Evolutionary conservation across 64 coral and sea anemone genomes (phyloP), one percentile per base, ranked within the genome.

Genomic region (Montipora sp.): DNA sequence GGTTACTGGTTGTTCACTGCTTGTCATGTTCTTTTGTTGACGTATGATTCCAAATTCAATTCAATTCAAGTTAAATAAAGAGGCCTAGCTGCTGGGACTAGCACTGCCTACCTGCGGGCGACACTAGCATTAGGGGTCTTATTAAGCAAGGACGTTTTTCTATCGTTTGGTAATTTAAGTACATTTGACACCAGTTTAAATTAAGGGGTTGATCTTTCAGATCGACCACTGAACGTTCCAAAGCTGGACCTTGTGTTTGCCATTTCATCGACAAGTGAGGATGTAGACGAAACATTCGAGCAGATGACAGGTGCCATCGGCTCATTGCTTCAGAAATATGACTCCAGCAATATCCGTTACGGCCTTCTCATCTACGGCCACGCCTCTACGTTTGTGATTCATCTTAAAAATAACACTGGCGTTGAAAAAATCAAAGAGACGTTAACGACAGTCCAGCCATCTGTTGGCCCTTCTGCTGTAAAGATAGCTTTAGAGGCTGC

Each of bases 291-390:
- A 83, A 92, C 90, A 59, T 98, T 94, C 36, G 48, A 91, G 72
- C 73, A 92, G 5, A 94, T 92, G 78, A 94, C 90, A 27, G 72
- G 81, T 48, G 47, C 92, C 44, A 77, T 94, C 3, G 82, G 81
- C 18, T 94, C 95, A 15, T 81, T 98, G n/a, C 90, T 98, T 47
- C 89, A 98, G 65, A 84, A 80, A 82, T 98, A 98, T 78, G 95
- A 93, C 23, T 92, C 94, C 15, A 90, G 89, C 48, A 89, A 83
- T 48, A 81, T 98, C 73, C 89, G 92, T 3, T 94, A 91, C 10
- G 91, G 73, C 15, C 73, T 98, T 24, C 90, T 98, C 78, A 48
- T 94, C 9, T 94, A 94, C 61, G 23, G 61, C 86, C 27, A 48
- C 22, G 22, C 75, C 59, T 58, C 78, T 13, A 73, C 51, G 66